Evolutionary conservation across 2,888 invertebrate genomes (phyloP), one percentile per base, ranked within the genome.

Genomic region (Stegophylla sp.): DNA sequence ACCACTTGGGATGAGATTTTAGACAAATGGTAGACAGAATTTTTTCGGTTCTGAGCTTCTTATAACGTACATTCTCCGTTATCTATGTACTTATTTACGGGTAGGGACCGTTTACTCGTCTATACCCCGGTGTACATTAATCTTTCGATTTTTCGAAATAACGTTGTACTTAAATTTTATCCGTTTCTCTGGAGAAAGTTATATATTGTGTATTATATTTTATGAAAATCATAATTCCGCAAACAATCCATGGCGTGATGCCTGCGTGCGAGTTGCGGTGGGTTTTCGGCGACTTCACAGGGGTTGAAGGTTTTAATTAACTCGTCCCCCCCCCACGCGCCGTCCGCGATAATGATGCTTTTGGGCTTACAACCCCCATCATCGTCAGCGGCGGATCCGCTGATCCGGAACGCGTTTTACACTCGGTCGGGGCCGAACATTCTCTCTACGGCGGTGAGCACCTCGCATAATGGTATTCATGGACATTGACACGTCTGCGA

Each of bases 261-360:
- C 17, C 26, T 3, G 17, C 12, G n/a, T n/a, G 63, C 51, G 56
- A 20, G 56, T 56, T 10, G 48, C 0, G 64, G n/a, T 17, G 48
- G 64, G 51, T 26, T 64, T 51, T 64, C 41, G 23, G 51, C 26
- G 75, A 53, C 51, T 51, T 75, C 64, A n/a, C n/a, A n/a, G 13
- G 41, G 51, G 64, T 64, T 53, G 75, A 63, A 64, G 34, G 51
- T 75, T 75, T 75, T 75, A 64, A 75, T 75, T 75, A 75, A 75
- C 64, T 63, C 41, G 17, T 63, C 48, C 48, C 48, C 48, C 51
- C 17, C 41, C 51, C 13, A 51, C 53, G 3, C 13, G n/a, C 64
- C 13, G 64, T 64, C 7, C 13, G n/a, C 64, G 64, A 75, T 75
- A 75, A 75, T 75, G 75, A 75, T 26, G 64, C 64, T 75, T 34